Evolutionary conservation across 2,888 invertebrate genomes (phyloP), one percentile per base, ranked within the genome.

Genomic region (Agrenia bidenticulata): DNA sequence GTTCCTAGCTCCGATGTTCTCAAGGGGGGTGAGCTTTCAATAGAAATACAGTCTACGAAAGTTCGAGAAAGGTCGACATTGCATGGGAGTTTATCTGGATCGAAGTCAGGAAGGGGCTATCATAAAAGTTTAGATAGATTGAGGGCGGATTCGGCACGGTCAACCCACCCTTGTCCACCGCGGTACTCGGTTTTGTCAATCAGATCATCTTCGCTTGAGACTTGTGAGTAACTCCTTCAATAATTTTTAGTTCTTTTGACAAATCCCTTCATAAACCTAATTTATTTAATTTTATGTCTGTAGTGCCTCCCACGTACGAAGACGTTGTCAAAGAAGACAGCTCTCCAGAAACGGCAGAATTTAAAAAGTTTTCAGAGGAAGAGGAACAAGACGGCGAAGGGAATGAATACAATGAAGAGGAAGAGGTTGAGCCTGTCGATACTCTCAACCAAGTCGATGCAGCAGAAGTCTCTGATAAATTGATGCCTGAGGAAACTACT

Each of bases 281-380:
- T 15, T 7, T 39, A 11, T 39, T 7, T 39, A 39, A 11, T 39
- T 39, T 39, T 39, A 15, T 19, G 19, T 45, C n/a, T 19, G 19
- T 45, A 45, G 45, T 45, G 15, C 45, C 45, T 5, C 45, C 45
- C 4, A 45, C 45, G 9, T 45, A 45, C 45, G 45, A 45, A 19
- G 45, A 45, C 45, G 45, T 19, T 19, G n/a, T 45, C n/a, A 45
- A 45, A 45, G 45, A 45, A 5, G 45, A 45, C 45, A 45, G 19
- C n/a, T 45, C 45, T 15, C 45, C 45, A 4, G 45, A 45, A 45
- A 45, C 19, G 4, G 4, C 19, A 17, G 45, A 45, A 45, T 45
- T 45, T 19, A 15, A 11, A 5, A 45, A 45, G 5, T 19, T 45
- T 45, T 5, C 45, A 5, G 45, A 45, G 19, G 45, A 45, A 45